Base-by-base conservation (phyloP, 2,888 invertebrate species). In the Automeris io region DNA sequence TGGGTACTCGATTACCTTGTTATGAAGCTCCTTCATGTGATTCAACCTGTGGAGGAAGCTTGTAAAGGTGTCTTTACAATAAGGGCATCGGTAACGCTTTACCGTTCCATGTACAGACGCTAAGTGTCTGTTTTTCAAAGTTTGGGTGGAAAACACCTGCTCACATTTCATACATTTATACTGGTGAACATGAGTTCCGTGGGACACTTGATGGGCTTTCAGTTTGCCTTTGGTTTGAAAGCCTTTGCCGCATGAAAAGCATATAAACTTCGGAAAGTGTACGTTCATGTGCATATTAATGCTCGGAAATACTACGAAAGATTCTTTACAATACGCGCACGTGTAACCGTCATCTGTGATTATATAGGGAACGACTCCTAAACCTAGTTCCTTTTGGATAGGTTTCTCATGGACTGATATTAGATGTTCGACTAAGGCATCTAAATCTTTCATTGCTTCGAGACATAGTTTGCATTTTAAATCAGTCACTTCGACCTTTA, bases 211-310 rank as follows among this genome's bases (percentile, higher is more conserved):
- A 45, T 86, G 85, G 0, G 78, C 56, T 45, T 71, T 70, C 0
- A 82, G 52, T n/a, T 78, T 63, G 9, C 66, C 59, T 1, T 52
- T 48, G 0, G 69, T 66, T 0, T 77, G 61, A 36, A 82, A 83
- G 0, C 73, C 59, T 58, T 82, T 83, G 0, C 83, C 83, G 39
- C 85, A 86, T 25, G 67, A 62, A 13, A 65, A 71, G 34, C 85
- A 86, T n/a, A 85, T 74, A 32, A 74, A 72, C 31, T 78, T 72
- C 0, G 74, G 79, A 46, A 70, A 78, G 29, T 86, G 85, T n/a
- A 59, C 57, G 31, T 85, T 83, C 51, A 80, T 70, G 44, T 85
- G 85, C 0, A 54, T 70, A 40, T 83, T 83, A 2, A 85, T 47
- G 43, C 73, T 79, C 0, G 70, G 57, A 37, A 83, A 85, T 2